Evolutionary conservation across 2,113 vertebrate genomes (phyloP), one percentile per base, ranked within the genome.

Genomic region (Nymphicus hollandicus): DNA sequence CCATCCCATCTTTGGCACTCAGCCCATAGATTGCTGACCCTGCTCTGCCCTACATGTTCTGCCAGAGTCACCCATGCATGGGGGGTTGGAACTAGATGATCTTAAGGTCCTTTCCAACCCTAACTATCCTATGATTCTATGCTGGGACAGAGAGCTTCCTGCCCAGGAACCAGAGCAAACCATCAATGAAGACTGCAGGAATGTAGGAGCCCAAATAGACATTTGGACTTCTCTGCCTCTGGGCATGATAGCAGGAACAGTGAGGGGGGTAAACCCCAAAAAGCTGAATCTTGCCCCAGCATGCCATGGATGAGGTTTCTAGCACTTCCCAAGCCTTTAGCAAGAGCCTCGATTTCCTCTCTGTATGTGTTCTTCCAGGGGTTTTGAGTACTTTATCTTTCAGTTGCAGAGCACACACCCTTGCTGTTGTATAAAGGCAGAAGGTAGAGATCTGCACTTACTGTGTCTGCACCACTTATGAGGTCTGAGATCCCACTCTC

Each of bases 391-490:
- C 41, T 50, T 87, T 37, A 10, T 31, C 64, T 81, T 68, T 84
- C 35, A 3, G 11, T 77, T 90, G 58, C 28, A 39, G 49, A 78
- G 46, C 58, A 63, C 17, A 66, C 3, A 3, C 56, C 24, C 23
- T 82, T 87, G 56, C n/a, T 58, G 5, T 49, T 79, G 25, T 5
- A 14, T 73, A 68, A 81, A 91, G 50, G 25, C 43, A 93, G 41
- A 66, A 80, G 35, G 22, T 76, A 68, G n/a, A 72, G 28, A 46
- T 37, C 37, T 63, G 13, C 17, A 13, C 10, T 63, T 83, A 19
- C 60, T 17, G 4, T 52, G 14, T 41, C 22, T 77, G 18, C 1
- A 2, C 49, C 16, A 50, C 47, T 88, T 3, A 1, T 2, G 2
- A 33, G 50, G 10, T 58, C 72, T 29, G 25, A 65, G 41, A 53